Conservation (phyloP, 2,888 invertebrate genomes). For the Parelbella ahira region DNA sequence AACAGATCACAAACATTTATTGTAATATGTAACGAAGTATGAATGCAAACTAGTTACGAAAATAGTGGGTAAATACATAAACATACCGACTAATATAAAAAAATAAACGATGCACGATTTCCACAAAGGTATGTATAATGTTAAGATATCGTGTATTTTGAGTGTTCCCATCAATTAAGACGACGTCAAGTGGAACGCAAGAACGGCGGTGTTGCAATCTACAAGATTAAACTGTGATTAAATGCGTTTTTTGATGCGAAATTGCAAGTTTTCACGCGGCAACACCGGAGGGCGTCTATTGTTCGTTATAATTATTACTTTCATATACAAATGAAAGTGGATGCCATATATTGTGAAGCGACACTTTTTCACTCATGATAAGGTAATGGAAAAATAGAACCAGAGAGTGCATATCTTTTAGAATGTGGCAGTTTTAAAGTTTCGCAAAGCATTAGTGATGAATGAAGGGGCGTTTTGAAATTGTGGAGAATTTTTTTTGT, state of each 20-base stretch:
- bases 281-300: constrained; percentile 20
- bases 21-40: too few species aligned
- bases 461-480: background rate
- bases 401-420: constrained; percentile 1
- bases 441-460: background rate
- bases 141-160: too few species aligned
- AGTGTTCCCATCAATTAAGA: background rate
- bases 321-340: constrained; percentile 20
- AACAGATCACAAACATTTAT: too few species aligned
- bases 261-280: constrained; percentile 32
- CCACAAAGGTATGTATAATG: too few species aligned
- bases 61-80: too few species aligned
- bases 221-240: constrained; percentile 60
- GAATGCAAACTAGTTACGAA: too few species aligned
- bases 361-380: constrained; percentile 23
- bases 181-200: constrained; percentile 34
- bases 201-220: constrained; percentile 46
- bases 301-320: constrained; percentile 22
- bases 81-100: too few species aligned
- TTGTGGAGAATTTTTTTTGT: too few species aligned
- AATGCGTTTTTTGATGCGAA: constrained; percentile 51
- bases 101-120: too few species aligned
- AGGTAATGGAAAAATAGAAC: constrained; percentile 22
- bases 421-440: constrained; percentile 2
- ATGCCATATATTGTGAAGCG: constrained; percentile 13